phyloP scores from a whole-genome alignment of 2,797 vertebrate genomes.

The Rhinoraja longicauda region DNA sequence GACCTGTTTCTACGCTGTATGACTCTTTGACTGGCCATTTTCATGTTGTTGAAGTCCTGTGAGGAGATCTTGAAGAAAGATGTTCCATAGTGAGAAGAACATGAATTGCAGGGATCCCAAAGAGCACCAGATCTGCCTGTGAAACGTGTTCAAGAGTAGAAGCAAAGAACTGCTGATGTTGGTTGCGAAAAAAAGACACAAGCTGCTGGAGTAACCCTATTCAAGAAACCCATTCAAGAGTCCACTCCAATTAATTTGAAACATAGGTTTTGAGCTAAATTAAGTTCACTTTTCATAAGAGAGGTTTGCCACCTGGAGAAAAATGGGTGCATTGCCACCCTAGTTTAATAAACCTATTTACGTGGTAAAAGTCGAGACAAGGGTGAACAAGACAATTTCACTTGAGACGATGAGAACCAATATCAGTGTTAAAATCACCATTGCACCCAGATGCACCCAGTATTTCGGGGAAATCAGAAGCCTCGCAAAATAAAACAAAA shows the following conservation, averaged over 20 bases:
- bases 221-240: neutral
- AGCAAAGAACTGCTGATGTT: too few species aligned
- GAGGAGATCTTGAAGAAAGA: too few species aligned
- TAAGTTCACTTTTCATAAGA: neutral
- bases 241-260: neutral
- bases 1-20: too few species aligned
- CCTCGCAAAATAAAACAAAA: neutral
- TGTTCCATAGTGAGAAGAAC: too few species aligned
- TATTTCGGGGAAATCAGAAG: slow-evolving; percentile 18
- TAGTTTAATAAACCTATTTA: neutral
- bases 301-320: too few species aligned
- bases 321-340: too few species aligned
- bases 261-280: neutral
- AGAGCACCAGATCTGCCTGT: too few species aligned
- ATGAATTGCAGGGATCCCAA: neutral
- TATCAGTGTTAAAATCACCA: neutral
- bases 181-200: too few species aligned
- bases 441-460: neutral
- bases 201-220: too few species aligned
- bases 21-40: neutral
- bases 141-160: neutral
- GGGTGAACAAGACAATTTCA: neutral
- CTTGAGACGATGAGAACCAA: neutral
- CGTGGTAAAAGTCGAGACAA: neutral
- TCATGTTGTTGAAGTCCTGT: neutral